These are phyloP conservation scores for Momotus momota DNA, from an alignment of 2,797 vertebrate species.

Conservation along the genomic window DNA sequence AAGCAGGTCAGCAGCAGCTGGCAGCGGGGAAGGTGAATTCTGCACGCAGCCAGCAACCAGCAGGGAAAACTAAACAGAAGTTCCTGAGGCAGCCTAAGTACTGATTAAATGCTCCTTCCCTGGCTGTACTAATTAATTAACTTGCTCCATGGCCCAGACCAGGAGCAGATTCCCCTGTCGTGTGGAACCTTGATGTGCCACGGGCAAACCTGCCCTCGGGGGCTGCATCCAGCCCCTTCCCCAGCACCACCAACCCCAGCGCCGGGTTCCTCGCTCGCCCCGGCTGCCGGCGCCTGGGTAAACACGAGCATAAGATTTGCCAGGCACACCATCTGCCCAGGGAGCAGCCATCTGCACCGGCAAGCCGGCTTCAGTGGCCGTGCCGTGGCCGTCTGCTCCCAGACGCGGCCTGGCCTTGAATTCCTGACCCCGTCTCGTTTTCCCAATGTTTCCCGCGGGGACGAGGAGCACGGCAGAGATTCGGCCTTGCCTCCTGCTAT, in stretches of 20 bases:
- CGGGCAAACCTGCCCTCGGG: background rate
- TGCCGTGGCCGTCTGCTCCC: background rate
- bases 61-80: background rate
- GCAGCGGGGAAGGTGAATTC: background rate
- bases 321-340: background rate
- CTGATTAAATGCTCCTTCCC: background rate
- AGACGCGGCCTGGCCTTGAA: background rate
- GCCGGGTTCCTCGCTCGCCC: background rate
- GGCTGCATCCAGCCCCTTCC: background rate
- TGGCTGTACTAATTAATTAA: background rate
- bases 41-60: background rate
- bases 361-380: background rate
- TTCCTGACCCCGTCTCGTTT: background rate
- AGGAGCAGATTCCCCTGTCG: background rate
- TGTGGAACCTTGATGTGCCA: fast-evolving
- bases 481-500: background rate
- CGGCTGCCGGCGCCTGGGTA: background rate
- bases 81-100: background rate
- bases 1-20: background rate
- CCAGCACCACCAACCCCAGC: background rate
- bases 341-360: background rate
- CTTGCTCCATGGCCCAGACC: background rate
- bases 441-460: fast-evolving
- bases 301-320: background rate
- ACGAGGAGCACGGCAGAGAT: background rate